Conservation (phyloP, 2,113 vertebrate genomes). For the Copsychus sechellarum region DNA sequence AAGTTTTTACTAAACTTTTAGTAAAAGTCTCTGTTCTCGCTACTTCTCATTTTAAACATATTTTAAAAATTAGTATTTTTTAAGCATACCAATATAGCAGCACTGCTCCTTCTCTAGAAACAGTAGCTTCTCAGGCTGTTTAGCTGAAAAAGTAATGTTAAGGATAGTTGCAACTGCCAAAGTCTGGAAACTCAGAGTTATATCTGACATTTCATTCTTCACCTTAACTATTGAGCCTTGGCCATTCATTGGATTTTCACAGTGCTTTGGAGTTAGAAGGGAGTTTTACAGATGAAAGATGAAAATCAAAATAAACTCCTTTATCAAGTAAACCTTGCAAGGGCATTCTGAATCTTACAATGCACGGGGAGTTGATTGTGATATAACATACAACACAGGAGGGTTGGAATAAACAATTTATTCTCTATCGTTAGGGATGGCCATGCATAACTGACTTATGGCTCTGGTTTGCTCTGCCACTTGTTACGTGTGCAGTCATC, state of each 20-base stretch:
- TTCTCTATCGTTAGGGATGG: conserved; percentile 45
- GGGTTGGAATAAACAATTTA: conserved; percentile 56
- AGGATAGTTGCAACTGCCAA: conserved; percentile 40
- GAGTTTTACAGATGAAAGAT: conserved; percentile 65
- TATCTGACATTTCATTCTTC: conserved; percentile 52
- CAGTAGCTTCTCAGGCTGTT: not conserved
- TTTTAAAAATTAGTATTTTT: not conserved
- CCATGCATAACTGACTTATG: conserved; percentile 20
- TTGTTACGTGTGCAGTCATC: conserved; percentile 34
- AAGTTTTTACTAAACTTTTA: not conserved
- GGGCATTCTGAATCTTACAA: conserved; percentile 47
- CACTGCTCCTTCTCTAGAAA: not conserved
- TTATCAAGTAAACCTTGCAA: conserved; percentile 60
- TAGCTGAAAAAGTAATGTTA: conserved; percentile 42
- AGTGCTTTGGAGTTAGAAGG: conserved; percentile 58
- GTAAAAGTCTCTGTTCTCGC: not conserved
- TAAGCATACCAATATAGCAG: not conserved
- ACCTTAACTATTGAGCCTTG: conserved; percentile 63
- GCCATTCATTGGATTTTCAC: conserved; percentile 57
- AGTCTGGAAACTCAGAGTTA: conserved; percentile 41
- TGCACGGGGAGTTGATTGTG: conserved; percentile 39
- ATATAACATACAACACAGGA: conserved; percentile 44
- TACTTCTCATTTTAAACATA: not conserved
- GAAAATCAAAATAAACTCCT: conserved; percentile 66
- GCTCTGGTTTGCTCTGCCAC: conserved; percentile 17